Conservation (phyloP, 1,140 invertebrate species). For the Drosophila navojoa region DNA sequence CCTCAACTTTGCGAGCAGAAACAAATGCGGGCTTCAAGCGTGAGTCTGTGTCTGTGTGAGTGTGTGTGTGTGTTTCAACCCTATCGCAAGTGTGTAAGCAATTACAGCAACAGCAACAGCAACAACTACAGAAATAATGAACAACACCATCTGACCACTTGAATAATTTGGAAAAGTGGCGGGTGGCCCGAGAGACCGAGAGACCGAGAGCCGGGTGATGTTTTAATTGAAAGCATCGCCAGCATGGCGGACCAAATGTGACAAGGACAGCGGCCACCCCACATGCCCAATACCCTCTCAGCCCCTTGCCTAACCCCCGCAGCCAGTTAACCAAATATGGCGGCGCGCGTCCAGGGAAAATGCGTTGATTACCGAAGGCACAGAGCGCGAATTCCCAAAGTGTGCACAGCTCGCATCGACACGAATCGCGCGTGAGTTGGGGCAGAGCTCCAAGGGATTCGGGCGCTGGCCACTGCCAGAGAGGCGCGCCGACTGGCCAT, state of each 20-base stretch:
- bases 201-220: conserved; percentile 53
- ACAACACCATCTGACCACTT: conserved; percentile 81
- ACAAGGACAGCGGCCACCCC: conserved; percentile 26
- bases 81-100: conserved; percentile 46
- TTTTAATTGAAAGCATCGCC: conserved; percentile 76
- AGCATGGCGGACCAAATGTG: conserved; percentile 58
- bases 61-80: conserved; percentile 40
- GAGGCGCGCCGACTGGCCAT: conserved; percentile 13
- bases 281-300: conserved; percentile 32
- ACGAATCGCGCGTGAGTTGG: conserved; percentile 1
- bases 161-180: conserved; percentile 69
- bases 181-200: conserved; percentile 20
- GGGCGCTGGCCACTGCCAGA: conserved; percentile 22
- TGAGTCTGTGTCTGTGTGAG: conserved; percentile 24
- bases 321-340: conserved; percentile 63
- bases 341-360: conserved; percentile 45
- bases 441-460: background rate
- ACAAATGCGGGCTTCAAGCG: conserved; percentile 22
- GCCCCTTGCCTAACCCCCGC: conserved; percentile 7
- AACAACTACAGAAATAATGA: conserved; percentile 72
- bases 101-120: conserved; percentile 59
- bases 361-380: conserved; percentile 51
- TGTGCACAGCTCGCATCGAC: background rate
- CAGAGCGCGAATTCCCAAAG: conserved; percentile 1
- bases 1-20: conserved; percentile 25